A percentile compares a stretch with the other conserved stretches of the same genome.
phyloP scores from a whole-genome alignment of 2,888 invertebrate species.

The Halocaridina rubra region DNA sequence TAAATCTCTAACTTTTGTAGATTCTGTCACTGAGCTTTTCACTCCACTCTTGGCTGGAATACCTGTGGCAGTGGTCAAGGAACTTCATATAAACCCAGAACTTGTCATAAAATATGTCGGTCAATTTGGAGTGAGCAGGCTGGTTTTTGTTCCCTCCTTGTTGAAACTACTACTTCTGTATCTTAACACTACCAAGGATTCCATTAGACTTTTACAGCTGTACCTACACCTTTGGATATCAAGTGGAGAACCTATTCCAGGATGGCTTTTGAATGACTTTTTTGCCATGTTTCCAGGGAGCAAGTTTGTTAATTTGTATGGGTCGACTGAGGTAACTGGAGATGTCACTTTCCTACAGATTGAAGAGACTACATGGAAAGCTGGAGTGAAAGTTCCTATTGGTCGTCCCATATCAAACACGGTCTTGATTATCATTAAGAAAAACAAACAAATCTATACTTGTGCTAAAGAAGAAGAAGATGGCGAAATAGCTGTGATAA shows the following conservation, averaged over 20 bases:
- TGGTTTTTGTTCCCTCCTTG: slow-evolving; percentile 87
- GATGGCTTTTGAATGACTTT: slow-evolving; percentile 80
- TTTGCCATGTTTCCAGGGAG: slow-evolving; percentile 78
- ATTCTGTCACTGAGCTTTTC: slow-evolving; percentile 89
- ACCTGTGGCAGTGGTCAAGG: slow-evolving; percentile 79
- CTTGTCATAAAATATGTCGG: slow-evolving; percentile 78
- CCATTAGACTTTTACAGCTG: slow-evolving; percentile 23
- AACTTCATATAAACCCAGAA: slow-evolving; percentile 82
- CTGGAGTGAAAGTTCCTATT: slow-evolving; percentile 37
- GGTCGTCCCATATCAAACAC: slow-evolving; percentile 50
- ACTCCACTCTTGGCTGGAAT: slow-evolving; percentile 82
- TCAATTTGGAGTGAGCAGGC: slow-evolving; percentile 79
- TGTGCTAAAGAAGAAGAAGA: slow-evolving; percentile 5
- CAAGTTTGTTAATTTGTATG: slow-evolving; percentile 87
- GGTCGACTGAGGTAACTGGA: slow-evolving; percentile 92
- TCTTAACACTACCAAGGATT: slow-evolving; percentile 48
- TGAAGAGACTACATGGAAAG: slow-evolving; percentile 32
- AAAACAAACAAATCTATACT: not conserved
- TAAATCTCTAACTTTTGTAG: slow-evolving; percentile 91
- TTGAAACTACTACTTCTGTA: slow-evolving; percentile 77
- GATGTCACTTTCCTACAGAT: slow-evolving; percentile 41
- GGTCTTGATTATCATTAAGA: slow-evolving; percentile 20
- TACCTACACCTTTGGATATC: slow-evolving; percentile 81
- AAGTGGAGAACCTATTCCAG: slow-evolving; percentile 84
- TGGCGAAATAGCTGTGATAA: slow-evolving; percentile 42